Conservation (phyloP, 2,113 vertebrate genomes). For the Calyptomena viridis region DNA sequence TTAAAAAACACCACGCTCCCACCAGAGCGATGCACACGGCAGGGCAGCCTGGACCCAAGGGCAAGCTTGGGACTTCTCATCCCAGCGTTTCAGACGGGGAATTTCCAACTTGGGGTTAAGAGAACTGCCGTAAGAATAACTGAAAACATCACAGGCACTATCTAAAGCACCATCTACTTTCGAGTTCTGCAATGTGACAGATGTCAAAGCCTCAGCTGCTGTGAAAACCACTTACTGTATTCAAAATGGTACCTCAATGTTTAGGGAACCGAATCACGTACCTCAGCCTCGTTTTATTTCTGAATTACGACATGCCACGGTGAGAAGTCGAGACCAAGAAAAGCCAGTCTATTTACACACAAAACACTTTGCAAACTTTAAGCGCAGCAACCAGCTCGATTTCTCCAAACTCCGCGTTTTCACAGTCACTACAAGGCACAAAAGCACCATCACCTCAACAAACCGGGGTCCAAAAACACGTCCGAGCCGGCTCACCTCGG, state of each 20-base stretch:
- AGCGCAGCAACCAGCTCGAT: not conserved
- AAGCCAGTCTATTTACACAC: not conserved
- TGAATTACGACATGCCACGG: not conserved
- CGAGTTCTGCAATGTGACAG: not conserved
- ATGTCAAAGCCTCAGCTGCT: not conserved
- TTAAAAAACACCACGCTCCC: not conserved
- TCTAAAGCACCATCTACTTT: not conserved
- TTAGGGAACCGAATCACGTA: not conserved
- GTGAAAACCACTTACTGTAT: not conserved
- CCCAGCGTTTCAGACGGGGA: not conserved
- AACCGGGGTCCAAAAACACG: not conserved
- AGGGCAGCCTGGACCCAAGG: not conserved
- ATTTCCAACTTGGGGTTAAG: not conserved
- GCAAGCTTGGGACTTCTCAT: not conserved
- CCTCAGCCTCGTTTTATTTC: not conserved
- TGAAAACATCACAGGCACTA: not conserved
- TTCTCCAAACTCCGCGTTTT: not conserved
- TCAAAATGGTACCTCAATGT: not conserved
- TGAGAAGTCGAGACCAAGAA: not conserved
- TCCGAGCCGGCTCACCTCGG: not conserved
- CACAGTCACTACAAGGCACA: not conserved
- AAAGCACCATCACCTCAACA: not conserved
- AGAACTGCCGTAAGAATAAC: not conserved
- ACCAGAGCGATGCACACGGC: rapidly evolving
- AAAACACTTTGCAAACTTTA: not conserved